Percentiles rank a stretch among this genome's conserved stretches.
These are phyloP conservation scores for Momotus momota DNA, from an alignment of 2,797 vertebrate species.

Conservation along the genomic window DNA sequence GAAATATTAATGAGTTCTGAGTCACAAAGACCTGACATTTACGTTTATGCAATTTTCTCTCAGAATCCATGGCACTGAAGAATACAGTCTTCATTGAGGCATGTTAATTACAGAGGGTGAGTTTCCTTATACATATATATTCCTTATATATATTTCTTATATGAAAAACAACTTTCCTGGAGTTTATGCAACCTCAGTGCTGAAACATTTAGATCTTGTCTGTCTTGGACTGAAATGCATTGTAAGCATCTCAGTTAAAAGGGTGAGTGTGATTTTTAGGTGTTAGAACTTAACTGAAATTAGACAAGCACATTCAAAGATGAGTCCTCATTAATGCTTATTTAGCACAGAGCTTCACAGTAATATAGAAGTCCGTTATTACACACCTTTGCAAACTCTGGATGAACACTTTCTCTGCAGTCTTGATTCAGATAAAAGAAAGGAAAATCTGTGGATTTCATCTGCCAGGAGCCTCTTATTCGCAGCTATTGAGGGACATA, in stretches of 20 bases:
- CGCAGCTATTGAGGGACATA: neutral
- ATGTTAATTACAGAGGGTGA: constrained; percentile 17
- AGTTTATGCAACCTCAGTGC: neutral
- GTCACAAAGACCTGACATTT: constrained; percentile 41
- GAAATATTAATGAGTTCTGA: constrained; percentile 30
- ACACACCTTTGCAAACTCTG: neutral
- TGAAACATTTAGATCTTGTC: neutral
- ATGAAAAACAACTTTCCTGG: neutral
- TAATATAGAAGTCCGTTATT: neutral
- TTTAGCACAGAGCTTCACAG: neutral
- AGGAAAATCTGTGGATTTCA: neutral
- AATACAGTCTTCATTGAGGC: neutral
- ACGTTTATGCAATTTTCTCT: neutral
- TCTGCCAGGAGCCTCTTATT: neutral
- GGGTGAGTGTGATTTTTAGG: neutral
- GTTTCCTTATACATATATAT: neutral
- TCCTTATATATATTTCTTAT: no score
- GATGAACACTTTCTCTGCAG: neutral
- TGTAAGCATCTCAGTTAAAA: neutral
- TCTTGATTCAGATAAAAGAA: neutral
- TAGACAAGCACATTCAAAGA: neutral
- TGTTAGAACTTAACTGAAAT: neutral
- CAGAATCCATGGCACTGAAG: neutral
- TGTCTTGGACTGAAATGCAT: neutral
- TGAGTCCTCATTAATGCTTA: neutral